A percentile compares a stretch with the other conserved stretches of the same genome.
Evolutionary conservation across 2,888 invertebrate species (phyloP).

Genomic region (Dendrolimus houi): DNA sequence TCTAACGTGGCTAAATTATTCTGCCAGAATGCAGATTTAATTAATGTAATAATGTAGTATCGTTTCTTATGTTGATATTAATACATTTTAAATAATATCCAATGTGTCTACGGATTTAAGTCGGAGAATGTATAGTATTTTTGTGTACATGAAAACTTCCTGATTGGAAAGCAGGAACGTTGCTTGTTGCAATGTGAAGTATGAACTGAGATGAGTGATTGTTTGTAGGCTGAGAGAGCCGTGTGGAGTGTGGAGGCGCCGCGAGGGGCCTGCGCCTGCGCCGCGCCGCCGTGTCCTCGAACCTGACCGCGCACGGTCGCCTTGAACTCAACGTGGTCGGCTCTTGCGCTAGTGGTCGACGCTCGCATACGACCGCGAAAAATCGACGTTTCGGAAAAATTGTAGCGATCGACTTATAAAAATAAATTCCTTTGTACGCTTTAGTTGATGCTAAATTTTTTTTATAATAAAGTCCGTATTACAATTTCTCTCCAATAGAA

Average conservation of each 20-base stretch:
- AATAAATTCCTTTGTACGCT: background rate
- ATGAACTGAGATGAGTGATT: constrained; percentile 8
- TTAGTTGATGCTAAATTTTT: too few relatives aligned
- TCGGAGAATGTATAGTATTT: too few relatives aligned
- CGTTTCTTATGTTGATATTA: too few relatives aligned
- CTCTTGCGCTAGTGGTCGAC: constrained; percentile 47
- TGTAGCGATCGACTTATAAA: constrained; percentile 4
- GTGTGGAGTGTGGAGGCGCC: constrained; percentile 45
- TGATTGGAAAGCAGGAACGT: background rate
- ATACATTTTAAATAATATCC: too few relatives aligned
- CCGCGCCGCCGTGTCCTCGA: constrained; percentile 61
- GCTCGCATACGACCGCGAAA: constrained; percentile 43
- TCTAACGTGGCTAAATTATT: too few relatives aligned
- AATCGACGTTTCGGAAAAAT: constrained; percentile 38
- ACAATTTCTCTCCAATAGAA: too few relatives aligned
- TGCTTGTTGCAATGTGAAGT: background rate
- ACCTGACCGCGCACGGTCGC: constrained; percentile 73
- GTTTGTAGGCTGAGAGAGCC: background rate
- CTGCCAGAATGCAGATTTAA: too few relatives aligned
- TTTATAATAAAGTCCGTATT: too few relatives aligned
- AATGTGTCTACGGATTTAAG: too few relatives aligned
- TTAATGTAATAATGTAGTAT: too few relatives aligned
- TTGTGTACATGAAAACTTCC: too few relatives aligned
- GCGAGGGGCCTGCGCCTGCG: constrained; percentile 46
- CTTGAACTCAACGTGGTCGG: constrained; percentile 66